Evolutionary conservation across 2,888 invertebrate species (phyloP), one percentile per base, ranked within the genome.

Genomic region (Chesias legatella): DNA sequence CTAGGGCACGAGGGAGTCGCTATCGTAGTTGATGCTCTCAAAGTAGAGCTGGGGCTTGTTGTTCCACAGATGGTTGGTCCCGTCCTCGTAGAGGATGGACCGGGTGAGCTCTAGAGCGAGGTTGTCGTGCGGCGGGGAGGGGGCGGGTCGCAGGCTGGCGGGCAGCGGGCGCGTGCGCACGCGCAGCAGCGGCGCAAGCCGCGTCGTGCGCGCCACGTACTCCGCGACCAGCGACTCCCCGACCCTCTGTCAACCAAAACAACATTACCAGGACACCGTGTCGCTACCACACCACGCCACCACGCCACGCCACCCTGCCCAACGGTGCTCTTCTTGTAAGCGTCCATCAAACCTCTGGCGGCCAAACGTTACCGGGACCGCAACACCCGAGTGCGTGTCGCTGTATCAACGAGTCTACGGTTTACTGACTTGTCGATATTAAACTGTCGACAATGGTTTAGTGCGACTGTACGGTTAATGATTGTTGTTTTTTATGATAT

Each of bases 21-120:
- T 67, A 29, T 88, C 90, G 68, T 91, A 91, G 43, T 78, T 68
- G 73, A 93, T 92, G 73, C 93, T 93, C 73, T 93, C 93, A 67
- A 92, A 93, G 71, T 91, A 93, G 41, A 79, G 83, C 64, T 73
- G 89, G 58, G 79, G 84, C 63, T 68, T 82, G 58, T 68, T 88
- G 70, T 76, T 86, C 92, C 89, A 92, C 61, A 89, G 83, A 63
- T n/a, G n/a, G n/a, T n/a, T n/a, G n/a, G n/a, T n/a, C n/a, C n/a
- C 85, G 60, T 91, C 58, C 20, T 70, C 71, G 59, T 75, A 75
- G 10, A 78, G 70, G 29, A 74, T 67, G 23, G 75, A 77, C 34
- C 67, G 65, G 48, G 68, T 62, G 21, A 77, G 68, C 49, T 81
- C 76, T 3, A 67, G 59, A 1, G 82, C 75, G 11, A 86, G 67